A percentile compares a stretch with the other conserved stretches of the same genome.
These are phyloP conservation scores for Halichondria panicea DNA, from an alignment of 37 sponge, comb jelly and placozoan species.

Conservation along the genomic window DNA sequence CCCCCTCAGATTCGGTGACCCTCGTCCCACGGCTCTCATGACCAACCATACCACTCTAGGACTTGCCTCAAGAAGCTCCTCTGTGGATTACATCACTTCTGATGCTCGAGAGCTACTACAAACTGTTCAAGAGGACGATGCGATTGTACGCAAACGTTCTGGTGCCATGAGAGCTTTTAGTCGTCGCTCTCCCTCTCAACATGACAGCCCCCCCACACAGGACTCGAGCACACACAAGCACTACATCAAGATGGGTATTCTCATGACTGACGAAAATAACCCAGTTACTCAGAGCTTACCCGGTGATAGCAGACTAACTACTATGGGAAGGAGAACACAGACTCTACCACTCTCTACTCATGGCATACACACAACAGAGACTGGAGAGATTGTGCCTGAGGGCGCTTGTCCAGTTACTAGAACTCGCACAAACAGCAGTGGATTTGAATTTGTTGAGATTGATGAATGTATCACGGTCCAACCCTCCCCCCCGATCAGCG, in stretches of 20 bases:
- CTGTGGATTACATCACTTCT: too few relatives aligned
- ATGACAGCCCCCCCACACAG: neutral
- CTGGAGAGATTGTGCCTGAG: neutral
- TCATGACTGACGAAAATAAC: neutral
- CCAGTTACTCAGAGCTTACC: neutral
- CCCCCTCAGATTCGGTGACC: too few relatives aligned
- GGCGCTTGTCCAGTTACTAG: neutral
- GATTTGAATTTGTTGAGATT: too few relatives aligned
- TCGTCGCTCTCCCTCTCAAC: neutral
- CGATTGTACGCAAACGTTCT: neutral
- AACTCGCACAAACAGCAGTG: too few relatives aligned
- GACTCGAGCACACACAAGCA: neutral
- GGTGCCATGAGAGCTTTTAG: neutral
- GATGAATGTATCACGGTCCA: neutral
- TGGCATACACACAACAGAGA: neutral
- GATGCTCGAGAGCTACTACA: slow-evolving; percentile 11
- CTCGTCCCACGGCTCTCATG: too few relatives aligned
- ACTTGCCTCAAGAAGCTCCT: too few relatives aligned
- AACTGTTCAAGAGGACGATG: slow-evolving; percentile 8
- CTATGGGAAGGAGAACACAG: too few relatives aligned
- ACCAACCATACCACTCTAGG: too few relatives aligned
- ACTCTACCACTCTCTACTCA: neutral
- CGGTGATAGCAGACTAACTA: too few relatives aligned
- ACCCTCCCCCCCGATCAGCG: slow-evolving; percentile 27
- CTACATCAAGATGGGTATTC: slow-evolving; percentile 22